Evolutionary conservation across 2,797 vertebrate species (phyloP).

Genomic region (Phataginus tetradactyla): DNA sequence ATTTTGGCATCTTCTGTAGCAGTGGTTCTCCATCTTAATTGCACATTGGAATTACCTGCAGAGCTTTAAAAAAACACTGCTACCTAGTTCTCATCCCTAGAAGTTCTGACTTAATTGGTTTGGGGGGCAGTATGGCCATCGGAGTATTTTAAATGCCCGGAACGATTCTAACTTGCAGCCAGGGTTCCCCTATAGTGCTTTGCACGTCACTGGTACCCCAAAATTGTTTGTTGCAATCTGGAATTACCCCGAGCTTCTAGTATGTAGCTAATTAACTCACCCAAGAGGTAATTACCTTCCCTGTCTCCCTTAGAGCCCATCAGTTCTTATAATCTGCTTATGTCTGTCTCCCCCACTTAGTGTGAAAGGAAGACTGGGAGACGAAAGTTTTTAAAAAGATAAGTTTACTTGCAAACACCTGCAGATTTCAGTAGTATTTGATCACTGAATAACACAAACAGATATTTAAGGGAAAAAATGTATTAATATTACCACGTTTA

Average conservation of each 20-base stretch:
- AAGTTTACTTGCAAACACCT: background rate
- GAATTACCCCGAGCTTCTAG: background rate
- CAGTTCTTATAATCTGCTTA: background rate
- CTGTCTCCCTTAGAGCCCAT: background rate
- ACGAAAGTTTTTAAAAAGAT: constrained; percentile 35
- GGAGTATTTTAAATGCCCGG: constrained; percentile 16
- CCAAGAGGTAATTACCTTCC: background rate
- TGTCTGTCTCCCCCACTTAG: background rate
- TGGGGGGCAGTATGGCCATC: background rate
- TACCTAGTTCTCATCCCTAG: background rate
- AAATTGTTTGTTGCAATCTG: background rate
- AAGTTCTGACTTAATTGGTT: constrained; percentile 24
- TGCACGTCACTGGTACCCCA: background rate
- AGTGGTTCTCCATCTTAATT: background rate
- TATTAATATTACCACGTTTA: background rate
- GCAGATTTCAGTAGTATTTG: background rate
- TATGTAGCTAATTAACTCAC: constrained; percentile 20
- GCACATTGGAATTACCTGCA: background rate
- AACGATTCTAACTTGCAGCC: constrained; percentile 40
- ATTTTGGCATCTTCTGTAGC: background rate
- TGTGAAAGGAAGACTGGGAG: background rate
- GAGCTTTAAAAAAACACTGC: constrained; percentile 13
- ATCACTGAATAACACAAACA: background rate
- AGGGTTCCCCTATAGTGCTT: background rate
- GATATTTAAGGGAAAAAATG: background rate